phyloP scores from a whole-genome alignment of 2,888 invertebrate genomes.

The Heteromyza rotundicornis region DNA sequence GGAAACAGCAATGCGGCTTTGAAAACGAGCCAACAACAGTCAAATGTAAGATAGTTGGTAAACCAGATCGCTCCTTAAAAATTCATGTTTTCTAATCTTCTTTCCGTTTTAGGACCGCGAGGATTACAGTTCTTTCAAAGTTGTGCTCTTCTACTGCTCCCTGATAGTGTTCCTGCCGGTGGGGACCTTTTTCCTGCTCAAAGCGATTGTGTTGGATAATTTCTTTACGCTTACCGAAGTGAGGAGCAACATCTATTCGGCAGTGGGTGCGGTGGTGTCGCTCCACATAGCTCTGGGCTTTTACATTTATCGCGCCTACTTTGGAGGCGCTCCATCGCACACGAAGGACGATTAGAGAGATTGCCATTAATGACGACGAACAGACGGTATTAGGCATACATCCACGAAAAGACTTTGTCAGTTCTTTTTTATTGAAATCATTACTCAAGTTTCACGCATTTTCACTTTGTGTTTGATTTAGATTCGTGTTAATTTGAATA shows the following conservation, averaged over 20 bases:
- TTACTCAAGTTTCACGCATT: too few species aligned
- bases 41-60: too few species aligned
- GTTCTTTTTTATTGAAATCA: too few species aligned
- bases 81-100: conserved; percentile 17
- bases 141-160: conserved; percentile 77
- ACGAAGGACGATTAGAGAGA: conserved; percentile 40
- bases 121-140: conserved; percentile 76
- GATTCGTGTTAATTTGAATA: too few species aligned
- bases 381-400: too few species aligned
- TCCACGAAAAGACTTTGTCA: too few species aligned
- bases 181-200: conserved; percentile 74
- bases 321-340: conserved; percentile 53
- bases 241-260: conserved; percentile 79
- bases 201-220: conserved; percentile 75
- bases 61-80: neutral
- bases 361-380: too few species aligned
- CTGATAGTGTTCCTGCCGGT: conserved; percentile 80
- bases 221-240: conserved; percentile 66
- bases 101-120: conserved; percentile 57
- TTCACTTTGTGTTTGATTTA: too few species aligned
- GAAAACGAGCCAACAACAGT: too few species aligned
- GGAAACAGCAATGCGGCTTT: too few species aligned
- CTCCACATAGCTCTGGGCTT: conserved; percentile 78
- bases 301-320: conserved; percentile 81
- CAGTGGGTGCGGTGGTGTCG: conserved; percentile 75